These are phyloP conservation scores for Eurystomus glaucurus DNA, from an alignment of 2,797 vertebrate species.

Conservation along the genomic window DNA sequence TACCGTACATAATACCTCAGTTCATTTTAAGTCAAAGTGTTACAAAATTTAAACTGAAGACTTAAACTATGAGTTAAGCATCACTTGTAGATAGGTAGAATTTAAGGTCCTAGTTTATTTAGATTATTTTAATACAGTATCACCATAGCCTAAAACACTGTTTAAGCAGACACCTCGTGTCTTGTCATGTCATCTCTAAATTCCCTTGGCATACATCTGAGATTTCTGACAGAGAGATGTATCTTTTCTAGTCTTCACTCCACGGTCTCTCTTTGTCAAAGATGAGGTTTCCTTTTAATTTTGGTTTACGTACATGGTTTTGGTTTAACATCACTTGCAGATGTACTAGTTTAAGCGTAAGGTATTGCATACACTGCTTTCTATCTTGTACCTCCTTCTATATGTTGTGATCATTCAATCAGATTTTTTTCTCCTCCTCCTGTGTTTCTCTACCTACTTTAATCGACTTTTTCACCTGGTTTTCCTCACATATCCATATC, in stretches of 20 bases:
- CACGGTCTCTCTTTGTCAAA: background rate
- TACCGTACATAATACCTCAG: background rate
- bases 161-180: fast-evolving
- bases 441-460: background rate
- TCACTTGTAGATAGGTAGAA: background rate
- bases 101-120: background rate
- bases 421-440: background rate
- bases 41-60: background rate
- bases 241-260: background rate
- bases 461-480: background rate
- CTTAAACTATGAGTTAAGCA: background rate
- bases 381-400: background rate
- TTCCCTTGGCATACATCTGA: background rate
- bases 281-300: background rate
- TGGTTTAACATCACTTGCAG: background rate
- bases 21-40: background rate
- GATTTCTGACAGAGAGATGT: background rate
- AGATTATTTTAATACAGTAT: background rate
- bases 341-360: background rate
- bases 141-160: background rate
- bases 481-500: background rate
- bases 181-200: background rate
- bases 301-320: background rate
- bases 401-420: background rate
- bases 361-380: background rate